Evolutionary conservation across 2,797 vertebrate genomes (phyloP).

Genomic region (Chelon auratus): DNA sequence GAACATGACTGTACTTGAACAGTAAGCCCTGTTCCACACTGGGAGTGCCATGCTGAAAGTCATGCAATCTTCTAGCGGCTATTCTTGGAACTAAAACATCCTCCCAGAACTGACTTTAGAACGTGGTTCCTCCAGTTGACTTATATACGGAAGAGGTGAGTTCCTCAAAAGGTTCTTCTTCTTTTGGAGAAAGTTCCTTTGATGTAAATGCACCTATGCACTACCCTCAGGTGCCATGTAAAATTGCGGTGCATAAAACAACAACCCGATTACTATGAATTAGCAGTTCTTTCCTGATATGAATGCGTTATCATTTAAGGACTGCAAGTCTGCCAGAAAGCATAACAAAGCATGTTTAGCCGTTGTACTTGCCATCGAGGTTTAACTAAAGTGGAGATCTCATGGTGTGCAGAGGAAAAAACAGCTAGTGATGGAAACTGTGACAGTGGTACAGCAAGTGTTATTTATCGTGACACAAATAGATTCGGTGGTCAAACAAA

Average conservation of each 20-base stretch:
- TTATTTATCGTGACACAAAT: slow-evolving; percentile 45
- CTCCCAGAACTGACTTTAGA: neutral
- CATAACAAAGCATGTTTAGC: slow-evolving; percentile 34
- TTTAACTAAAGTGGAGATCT: slow-evolving; percentile 37
- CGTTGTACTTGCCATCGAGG: slow-evolving; percentile 15
- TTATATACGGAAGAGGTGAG: neutral
- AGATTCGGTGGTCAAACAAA: slow-evolving; percentile 55
- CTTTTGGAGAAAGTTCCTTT: neutral
- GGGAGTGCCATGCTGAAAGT: neutral
- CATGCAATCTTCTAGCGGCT: neutral
- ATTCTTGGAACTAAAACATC: neutral
- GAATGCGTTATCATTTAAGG: slow-evolving; percentile 26
- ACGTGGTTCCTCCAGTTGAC: neutral
- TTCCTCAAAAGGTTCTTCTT: neutral
- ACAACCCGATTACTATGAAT: neutral
- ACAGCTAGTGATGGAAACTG: slow-evolving; percentile 21
- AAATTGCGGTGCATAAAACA: slow-evolving; percentile 1
- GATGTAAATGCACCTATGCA: neutral
- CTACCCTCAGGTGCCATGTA: neutral
- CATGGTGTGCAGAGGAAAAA: slow-evolving; percentile 1
- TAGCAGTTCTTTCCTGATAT: neutral
- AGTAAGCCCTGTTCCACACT: neutral
- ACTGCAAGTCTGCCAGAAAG: slow-evolving; percentile 3
- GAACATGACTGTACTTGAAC: neutral
- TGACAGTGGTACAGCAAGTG: slow-evolving; percentile 17